Evolutionary conservation across 2,113 vertebrate species (phyloP), one percentile per base, ranked within the genome.

Genomic region (Origma solitaria): DNA sequence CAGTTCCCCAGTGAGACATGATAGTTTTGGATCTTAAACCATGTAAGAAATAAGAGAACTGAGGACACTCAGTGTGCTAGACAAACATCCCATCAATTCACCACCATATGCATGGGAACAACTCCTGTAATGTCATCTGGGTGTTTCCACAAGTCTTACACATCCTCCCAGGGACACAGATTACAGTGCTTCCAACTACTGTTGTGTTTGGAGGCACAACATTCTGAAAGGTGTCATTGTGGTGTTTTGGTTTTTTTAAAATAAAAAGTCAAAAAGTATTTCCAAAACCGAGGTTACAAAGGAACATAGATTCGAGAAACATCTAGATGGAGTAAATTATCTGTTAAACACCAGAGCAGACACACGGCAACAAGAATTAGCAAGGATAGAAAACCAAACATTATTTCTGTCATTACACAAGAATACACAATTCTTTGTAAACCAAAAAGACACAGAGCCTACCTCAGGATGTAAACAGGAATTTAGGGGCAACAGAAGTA

Each of bases 101-200:
- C 19, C 18, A 57, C 30, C 13, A 5, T 13, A 45, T 38, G 30
- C 50, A 45, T 11, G 27, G 31, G 12, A 38, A 62, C 28, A 38
- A 33, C 8, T 61, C 25, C 58, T 92, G 45, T 15, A 57, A 33
- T 15, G 18, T 7, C 11, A 40, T 7, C 40, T 28, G 54, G 7
- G 37, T 45, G 19, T 37, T 89, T 31, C 50, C 28, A 17, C 4
- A 65, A 44, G 25, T 31, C 68, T 47, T 62, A 17, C 15, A 13
- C 2, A 4, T 45, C 18, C 64, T 50, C 23, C 27, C 6, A 42
- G 13, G 27, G 70, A 58, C 35, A 61, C 2, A 61, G 42, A 53
- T 15, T 6, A 38, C 6, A 77, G 4, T 0, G 0, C 24, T 44
- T 22, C 31, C 15, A 60, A 37, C 7, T 8, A 3, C 49, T 25